Percentiles rank a stretch among this genome's conserved stretches.
phyloP scores from a whole-genome alignment of 2,113 vertebrate species.

The Lynx canadensis region DNA sequence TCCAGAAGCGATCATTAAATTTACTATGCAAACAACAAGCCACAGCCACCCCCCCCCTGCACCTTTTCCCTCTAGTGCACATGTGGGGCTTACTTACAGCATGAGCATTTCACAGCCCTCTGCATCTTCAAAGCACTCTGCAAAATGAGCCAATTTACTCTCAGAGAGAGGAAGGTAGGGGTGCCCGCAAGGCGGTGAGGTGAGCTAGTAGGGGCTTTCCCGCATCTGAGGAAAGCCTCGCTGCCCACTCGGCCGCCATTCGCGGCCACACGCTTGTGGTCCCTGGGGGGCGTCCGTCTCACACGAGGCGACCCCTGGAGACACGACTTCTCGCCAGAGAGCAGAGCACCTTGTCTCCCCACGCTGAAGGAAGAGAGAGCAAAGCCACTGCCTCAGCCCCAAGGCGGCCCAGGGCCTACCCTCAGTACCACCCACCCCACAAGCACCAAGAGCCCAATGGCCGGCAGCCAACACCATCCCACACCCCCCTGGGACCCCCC shows the following conservation, averaged over 20 bases:
- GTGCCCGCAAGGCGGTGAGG: fast-evolving
- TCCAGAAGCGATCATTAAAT: constrained; percentile 68
- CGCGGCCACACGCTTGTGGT: fast-evolving
- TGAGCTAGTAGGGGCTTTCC: fast-evolving
- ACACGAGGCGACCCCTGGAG: fast-evolving
- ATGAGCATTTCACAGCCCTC: background rate
- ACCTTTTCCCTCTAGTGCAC: background rate
- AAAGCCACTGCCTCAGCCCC: fast-evolving
- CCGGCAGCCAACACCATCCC: fast-evolving
- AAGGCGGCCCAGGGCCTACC: fast-evolving
- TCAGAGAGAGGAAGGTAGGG: background rate
- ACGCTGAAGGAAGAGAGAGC: fast-evolving
- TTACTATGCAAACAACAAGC: constrained; percentile 36
- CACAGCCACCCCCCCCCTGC: background rate
- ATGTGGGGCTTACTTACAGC: background rate
- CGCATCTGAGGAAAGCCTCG: fast-evolving
- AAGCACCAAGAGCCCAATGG: background rate
- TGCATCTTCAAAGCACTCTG: constrained; percentile 58
- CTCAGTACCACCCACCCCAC: fast-evolving
- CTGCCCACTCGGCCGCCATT: fast-evolving
- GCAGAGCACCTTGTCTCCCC: fast-evolving
- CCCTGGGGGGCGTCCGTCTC: fast-evolving
- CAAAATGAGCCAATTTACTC: constrained; percentile 67
- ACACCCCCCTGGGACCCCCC: fast-evolving
- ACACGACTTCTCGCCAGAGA: background rate